Percentiles rank a stretch among this genome's conserved stretches.
Evolutionary conservation across 2,888 invertebrate genomes (phyloP).

Genomic region (Dyspetes luteomarginatus): DNA sequence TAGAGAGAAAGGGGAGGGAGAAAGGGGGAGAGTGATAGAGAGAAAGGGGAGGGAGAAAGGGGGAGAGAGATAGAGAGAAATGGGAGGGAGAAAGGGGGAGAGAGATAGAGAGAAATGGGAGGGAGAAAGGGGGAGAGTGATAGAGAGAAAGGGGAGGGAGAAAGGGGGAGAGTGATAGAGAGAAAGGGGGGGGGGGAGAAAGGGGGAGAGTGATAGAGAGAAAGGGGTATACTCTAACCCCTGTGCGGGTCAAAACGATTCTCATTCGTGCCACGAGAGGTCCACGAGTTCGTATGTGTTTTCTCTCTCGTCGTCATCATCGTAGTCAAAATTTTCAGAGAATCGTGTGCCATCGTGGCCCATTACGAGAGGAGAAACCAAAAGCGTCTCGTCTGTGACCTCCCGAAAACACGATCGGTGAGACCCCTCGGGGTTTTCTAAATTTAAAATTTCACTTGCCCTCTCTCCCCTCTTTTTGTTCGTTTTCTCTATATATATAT

Average conservation of each 20-base stretch:
- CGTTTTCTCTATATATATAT: neutral
- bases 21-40: no score
- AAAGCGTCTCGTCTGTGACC: neutral
- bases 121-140: slow-evolving; percentile 13
- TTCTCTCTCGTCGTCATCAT: neutral
- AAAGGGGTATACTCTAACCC: no score
- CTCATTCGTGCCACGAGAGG: neutral
- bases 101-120: slow-evolving; percentile 4
- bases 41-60: no score
- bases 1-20: no score
- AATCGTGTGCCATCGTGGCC: slow-evolving; percentile 3
- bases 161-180: no score
- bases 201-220: slow-evolving; percentile 21
- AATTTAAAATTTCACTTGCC: slow-evolving; percentile 16
- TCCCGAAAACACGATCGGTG: neutral
- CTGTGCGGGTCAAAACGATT: neutral
- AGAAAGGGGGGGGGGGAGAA: no score
- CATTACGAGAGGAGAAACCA: neutral
- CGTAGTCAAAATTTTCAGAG: no score
- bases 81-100: no score
- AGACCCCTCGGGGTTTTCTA: neutral
- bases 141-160: slow-evolving; percentile 16
- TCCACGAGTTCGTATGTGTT: neutral
- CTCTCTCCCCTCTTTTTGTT: neutral
- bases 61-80: no score